A percentile compares a stretch with the other conserved stretches of the same genome.
phyloP scores from a whole-genome alignment of 2,797 vertebrate species.

The Channallabes apus region DNA sequence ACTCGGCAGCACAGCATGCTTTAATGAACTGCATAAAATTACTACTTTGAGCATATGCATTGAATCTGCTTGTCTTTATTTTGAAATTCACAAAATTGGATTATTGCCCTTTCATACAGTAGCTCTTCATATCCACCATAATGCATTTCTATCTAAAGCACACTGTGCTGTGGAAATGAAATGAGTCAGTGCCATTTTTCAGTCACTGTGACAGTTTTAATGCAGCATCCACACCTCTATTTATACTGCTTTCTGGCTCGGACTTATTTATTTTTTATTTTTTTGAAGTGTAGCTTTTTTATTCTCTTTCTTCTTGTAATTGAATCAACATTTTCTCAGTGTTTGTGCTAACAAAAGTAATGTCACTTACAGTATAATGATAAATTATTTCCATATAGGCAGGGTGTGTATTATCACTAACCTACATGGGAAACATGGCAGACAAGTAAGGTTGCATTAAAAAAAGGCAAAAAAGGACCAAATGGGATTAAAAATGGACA shows the following conservation, averaged over 20 bases:
- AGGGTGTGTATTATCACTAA: neutral
- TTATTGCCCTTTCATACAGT: constrained; percentile 7
- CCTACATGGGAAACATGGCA: neutral
- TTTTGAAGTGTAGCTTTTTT: constrained; percentile 29
- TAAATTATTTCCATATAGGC: neutral
- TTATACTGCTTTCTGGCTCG: constrained; percentile 33
- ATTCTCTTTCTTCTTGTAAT: constrained; percentile 36
- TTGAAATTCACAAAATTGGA: constrained; percentile 11
- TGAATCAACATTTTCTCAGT: constrained; percentile 12
- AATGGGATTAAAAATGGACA: neutral
- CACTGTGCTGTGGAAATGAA: constrained; percentile 25
- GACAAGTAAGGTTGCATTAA: neutral
- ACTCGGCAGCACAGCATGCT: neutral
- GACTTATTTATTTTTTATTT: constrained; percentile 1
- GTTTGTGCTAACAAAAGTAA: constrained; percentile 25
- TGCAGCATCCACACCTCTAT: constrained; percentile 42
- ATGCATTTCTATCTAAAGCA: constrained; percentile 16
- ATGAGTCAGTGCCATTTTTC: constrained; percentile 42
- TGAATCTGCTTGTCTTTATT: neutral
- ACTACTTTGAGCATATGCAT: neutral
- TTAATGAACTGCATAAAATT: neutral
- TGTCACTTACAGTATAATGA: neutral
- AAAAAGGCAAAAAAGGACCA: neutral
- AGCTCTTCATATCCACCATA: neutral
- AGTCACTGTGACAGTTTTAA: constrained; percentile 46